phyloP scores from a whole-genome alignment of 2,113 vertebrate species.

The Fulica atra region DNA sequence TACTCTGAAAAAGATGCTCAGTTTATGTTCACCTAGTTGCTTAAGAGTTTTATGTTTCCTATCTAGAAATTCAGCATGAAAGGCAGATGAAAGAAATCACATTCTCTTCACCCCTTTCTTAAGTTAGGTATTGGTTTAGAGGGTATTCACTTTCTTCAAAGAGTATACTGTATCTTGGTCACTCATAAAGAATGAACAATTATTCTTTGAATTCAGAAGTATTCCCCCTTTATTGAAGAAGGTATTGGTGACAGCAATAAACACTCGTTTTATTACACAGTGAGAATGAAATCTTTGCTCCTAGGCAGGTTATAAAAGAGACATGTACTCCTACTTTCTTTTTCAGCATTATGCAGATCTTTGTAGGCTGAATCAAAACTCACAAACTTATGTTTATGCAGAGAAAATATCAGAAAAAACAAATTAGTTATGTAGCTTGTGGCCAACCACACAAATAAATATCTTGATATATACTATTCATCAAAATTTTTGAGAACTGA shows the following conservation, averaged over 20 bases:
- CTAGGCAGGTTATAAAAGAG: neutral
- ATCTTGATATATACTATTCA: neutral
- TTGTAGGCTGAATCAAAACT: neutral
- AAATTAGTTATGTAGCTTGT: neutral
- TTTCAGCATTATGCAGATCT: neutral
- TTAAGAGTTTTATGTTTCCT: neutral
- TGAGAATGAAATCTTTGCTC: neutral
- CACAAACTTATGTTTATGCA: neutral
- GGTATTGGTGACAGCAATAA: neutral
- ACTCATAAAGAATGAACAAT: neutral
- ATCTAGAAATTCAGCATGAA: neutral
- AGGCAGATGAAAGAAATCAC: neutral
- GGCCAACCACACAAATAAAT: neutral
- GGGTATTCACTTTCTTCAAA: neutral
- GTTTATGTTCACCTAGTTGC: neutral
- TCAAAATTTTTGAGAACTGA: neutral
- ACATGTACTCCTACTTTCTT: neutral
- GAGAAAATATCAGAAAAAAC: neutral
- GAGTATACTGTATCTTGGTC: neutral
- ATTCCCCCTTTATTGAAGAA: neutral
- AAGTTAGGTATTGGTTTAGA: neutral
- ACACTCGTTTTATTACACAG: neutral
- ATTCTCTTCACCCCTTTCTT: neutral
- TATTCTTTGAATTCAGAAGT: neutral
- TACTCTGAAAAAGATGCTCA: neutral